Percentiles rank a stretch among this genome's conserved stretches.
phyloP scores from a whole-genome alignment of 1,140 invertebrate species.

The Procambarus virginalis region DNA sequence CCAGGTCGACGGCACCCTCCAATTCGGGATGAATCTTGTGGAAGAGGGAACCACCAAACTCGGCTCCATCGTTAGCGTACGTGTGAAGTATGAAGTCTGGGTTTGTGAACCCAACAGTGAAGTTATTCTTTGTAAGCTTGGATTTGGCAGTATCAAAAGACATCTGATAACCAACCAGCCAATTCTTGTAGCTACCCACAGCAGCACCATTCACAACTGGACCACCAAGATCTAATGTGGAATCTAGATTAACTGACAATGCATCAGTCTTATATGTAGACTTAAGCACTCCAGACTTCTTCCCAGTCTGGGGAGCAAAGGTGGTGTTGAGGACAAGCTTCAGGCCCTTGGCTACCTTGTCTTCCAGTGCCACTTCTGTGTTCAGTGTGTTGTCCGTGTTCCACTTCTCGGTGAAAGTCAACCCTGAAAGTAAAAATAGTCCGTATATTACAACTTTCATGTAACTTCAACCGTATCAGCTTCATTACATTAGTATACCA shows the following conservation, averaged over 20 bases:
- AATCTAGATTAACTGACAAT: constrained; percentile 89
- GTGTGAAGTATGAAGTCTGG: constrained; percentile 95
- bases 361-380: constrained; percentile 92
- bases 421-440: constrained; percentile 74
- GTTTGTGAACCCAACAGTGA: constrained; percentile 91
- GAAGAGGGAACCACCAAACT: constrained; percentile 94
- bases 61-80: constrained; percentile 93
- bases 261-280: constrained; percentile 90
- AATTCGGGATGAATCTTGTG: constrained; percentile 91
- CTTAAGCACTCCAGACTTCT: constrained; percentile 90
- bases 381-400: constrained; percentile 97
- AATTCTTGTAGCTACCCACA: constrained; percentile 91
- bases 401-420: constrained; percentile 99
- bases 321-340: constrained; percentile 93
- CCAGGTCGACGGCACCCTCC: constrained; percentile 90
- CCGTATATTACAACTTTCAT: no score
- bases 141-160: constrained; percentile 92
- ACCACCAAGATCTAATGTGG: constrained; percentile 90
- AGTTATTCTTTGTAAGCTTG: constrained; percentile 94
- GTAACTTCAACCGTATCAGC: no score
- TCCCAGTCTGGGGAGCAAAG: constrained; percentile 96
- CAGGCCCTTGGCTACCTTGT: constrained; percentile 92
- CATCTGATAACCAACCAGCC: constrained; percentile 93
- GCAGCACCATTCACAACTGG: constrained; percentile 88
- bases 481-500: no score